Percentiles rank a stretch among this genome's conserved stretches.
These are phyloP conservation scores for Microcebus jonahi DNA, from an alignment of 2,113 vertebrate species.

Conservation along the genomic window DNA sequence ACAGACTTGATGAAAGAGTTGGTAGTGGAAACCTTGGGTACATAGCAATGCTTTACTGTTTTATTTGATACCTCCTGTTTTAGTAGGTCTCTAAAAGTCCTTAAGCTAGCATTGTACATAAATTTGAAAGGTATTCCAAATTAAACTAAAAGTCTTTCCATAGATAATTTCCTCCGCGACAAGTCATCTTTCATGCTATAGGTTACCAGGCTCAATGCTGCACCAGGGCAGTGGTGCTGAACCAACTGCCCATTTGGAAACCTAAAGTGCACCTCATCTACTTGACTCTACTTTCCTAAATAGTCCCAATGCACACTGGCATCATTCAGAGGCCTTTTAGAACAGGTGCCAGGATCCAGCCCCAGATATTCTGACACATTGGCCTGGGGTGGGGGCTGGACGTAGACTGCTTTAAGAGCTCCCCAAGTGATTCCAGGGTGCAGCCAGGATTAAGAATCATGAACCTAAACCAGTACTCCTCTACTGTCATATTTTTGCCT, in stretches of 20 bases:
- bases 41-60: constrained; percentile 19
- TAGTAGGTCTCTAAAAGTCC: background rate
- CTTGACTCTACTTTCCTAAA: background rate
- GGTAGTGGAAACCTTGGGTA: background rate
- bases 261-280: background rate
- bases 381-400: background rate
- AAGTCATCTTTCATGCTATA: background rate
- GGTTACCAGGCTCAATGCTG: background rate
- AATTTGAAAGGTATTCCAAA: constrained; percentile 49
- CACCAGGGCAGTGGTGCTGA: background rate
- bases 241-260: background rate
- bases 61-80: background rate
- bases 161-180: constrained; percentile 14
- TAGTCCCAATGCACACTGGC: background rate
- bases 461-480: background rate
- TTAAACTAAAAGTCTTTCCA: background rate
- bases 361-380: background rate
- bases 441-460: background rate
- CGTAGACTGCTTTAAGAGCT: background rate
- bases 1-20: background rate
- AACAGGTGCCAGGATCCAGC: background rate
- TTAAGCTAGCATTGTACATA: background rate
- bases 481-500: background rate
- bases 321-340: constrained; percentile 12
- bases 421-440: background rate